Base-by-base conservation (phyloP, 1,140 invertebrate species). In the Macrotrachela quadricornifera region DNA sequence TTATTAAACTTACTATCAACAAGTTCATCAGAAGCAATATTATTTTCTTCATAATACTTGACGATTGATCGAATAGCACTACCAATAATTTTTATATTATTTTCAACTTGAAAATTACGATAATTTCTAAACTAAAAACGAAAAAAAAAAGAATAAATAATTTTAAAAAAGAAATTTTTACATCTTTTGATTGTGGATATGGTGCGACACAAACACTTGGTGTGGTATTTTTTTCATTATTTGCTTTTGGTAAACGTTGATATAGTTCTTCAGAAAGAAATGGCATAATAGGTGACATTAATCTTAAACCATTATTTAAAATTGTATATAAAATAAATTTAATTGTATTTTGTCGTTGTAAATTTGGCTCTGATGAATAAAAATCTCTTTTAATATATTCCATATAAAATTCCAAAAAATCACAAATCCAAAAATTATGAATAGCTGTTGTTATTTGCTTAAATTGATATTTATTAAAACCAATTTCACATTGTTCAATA, bases 371-470 rank as follows among this genome's bases (percentile, higher is more conserved):
- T n/a, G n/a, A n/a, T n/a, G n/a, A n/a, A n/a, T n/a, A n/a, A n/a
- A n/a, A n/a, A n/a, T n/a, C n/a, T n/a, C n/a, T n/a, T 43, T 53
- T 61, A 56, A 55, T 50, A 73, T 73, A 75, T 67, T 85, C 86
- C 75, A 99, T 74, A 66, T 97, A 99, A 56, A 95, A 80, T 68
- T 97, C 91, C 70, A 92, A 97, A 1, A 97, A 74, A 62, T 97
- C 90, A 63, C 96, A 96, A 6, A 94, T 73, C 90, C 91, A 99
- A 57, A 97, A 80, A 64, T 86, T 90, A 66, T 96, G 94, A 60
- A 83, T 82, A 15, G 83, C 80, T 21, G 83, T 85, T 13, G 94
- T 97, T 0, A 78, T 79, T 15, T 75, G 63, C 1, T 80, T 80
- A 66, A 99, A 92, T 64, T 95, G 86, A 63, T 94, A 97, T 11